Percentiles rank a stretch among this genome's conserved stretches.
These are phyloP conservation scores for Enteromius thamalakanensis DNA, from an alignment of 2,797 vertebrate species.

Conservation along the genomic window DNA sequence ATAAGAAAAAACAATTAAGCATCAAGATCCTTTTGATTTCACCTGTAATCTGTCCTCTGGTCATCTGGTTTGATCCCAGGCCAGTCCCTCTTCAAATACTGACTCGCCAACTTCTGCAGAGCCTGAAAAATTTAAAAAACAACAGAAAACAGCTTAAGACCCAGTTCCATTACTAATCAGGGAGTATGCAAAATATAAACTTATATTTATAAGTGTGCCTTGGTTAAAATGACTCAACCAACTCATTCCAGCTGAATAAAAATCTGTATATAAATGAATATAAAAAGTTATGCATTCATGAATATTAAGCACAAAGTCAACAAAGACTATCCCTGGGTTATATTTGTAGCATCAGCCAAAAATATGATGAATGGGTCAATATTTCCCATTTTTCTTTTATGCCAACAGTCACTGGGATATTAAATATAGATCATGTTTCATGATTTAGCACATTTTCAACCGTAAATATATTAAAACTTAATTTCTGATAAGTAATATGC, in stretches of 20 bases:
- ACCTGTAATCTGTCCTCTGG: constrained; percentile 94
- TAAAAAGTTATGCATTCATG: background rate
- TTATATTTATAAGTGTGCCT: background rate
- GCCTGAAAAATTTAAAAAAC: constrained; percentile 75
- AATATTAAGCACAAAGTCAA: background rate
- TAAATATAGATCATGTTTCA: too few relatives aligned
- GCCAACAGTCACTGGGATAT: too few relatives aligned
- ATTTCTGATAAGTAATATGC: too few relatives aligned
- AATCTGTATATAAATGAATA: background rate
- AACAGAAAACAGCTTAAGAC: constrained; percentile 39
- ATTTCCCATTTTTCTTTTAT: too few relatives aligned
- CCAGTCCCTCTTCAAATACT: constrained; percentile 98
- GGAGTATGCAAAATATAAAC: background rate
- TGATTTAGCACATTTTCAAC: too few relatives aligned
- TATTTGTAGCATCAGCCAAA: too few relatives aligned
- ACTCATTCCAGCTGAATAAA: background rate
- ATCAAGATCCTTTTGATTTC: constrained; percentile 10
- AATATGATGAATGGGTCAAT: too few relatives aligned
- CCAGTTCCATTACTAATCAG: background rate
- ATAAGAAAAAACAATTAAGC: too few relatives aligned
- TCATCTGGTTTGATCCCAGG: constrained; percentile 90
- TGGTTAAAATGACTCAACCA: background rate
- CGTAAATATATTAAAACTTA: too few relatives aligned
- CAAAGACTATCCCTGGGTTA: too few relatives aligned
- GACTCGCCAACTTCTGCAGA: constrained; percentile 95